Evolutionary conservation across 2,113 vertebrate species (phyloP).

Genomic region (Talpa occidentalis): DNA sequence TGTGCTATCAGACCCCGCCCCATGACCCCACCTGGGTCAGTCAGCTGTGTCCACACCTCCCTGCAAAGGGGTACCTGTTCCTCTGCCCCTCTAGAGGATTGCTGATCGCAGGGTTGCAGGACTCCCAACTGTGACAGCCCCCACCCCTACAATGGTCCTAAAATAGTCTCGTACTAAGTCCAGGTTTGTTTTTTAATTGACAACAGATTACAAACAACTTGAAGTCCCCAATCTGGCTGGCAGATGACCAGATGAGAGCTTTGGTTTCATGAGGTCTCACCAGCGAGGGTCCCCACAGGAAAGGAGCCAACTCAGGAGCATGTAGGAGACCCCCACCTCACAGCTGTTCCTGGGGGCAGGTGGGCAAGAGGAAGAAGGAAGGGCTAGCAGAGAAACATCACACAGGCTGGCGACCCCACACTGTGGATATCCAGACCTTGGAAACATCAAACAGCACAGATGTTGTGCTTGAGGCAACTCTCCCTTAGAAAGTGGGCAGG

Average conservation of each 20-base stretch:
- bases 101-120: rapidly evolving
- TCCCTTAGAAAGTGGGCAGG: background rate
- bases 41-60: background rate
- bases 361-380: background rate
- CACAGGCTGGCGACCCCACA: rapidly evolving
- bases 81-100: rapidly evolving
- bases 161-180: background rate
- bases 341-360: background rate
- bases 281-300: background rate
- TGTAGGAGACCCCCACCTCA: background rate
- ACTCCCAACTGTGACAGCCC: rapidly evolving
- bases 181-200: background rate
- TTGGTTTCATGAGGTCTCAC: background rate
- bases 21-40: background rate
- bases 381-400: background rate
- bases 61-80: background rate
- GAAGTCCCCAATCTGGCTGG: background rate
- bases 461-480: background rate
- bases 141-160: too few species aligned
- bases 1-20: background rate
- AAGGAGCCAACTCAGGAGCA: background rate
- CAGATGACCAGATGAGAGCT: background rate
- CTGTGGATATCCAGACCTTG: rapidly evolving
- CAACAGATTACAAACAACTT: background rate
- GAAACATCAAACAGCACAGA: background rate